A percentile compares a stretch with the other conserved stretches of the same genome.
Conservation (phyloP, 2,797 vertebrate species). For the Dermochelys coriacea region DNA sequence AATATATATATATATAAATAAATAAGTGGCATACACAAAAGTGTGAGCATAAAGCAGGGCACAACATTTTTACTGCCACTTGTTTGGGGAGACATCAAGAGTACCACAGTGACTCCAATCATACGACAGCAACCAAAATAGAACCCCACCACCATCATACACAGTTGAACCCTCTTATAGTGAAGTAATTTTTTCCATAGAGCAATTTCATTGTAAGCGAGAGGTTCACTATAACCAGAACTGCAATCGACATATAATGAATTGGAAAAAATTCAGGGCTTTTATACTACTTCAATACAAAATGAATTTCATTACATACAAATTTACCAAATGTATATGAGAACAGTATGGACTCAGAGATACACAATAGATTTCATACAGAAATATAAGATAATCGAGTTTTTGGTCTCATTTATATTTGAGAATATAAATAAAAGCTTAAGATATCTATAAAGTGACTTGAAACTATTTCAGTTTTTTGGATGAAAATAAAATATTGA, state of each 20-base stretch:
- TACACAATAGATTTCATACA: not conserved
- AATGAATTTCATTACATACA: not conserved
- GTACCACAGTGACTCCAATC: not conserved
- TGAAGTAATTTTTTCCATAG: not conserved
- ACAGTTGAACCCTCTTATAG: not conserved
- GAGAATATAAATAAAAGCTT: not conserved
- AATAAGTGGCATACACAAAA: not conserved
- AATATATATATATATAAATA: not conserved
- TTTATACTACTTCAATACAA: not conserved
- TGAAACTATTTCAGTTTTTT: not conserved
- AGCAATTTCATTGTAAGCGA: not conserved
- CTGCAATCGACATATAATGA: rapidly evolving
- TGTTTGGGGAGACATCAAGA: not conserved
- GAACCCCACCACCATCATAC: not conserved
- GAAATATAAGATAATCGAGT: not conserved
- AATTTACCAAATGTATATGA: not conserved
- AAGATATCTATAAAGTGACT: not conserved
- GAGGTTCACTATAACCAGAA: not conserved
- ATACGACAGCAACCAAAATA: not conserved
- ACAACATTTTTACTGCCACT: not conserved
- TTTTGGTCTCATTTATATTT: not conserved
- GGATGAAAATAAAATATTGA: rapidly evolving
- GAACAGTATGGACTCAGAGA: not conserved
- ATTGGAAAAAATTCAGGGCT: not conserved
- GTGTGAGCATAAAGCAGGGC: not conserved